Percentiles rank a stretch among this genome's conserved stretches.
phyloP scores from a whole-genome alignment of 2,113 vertebrate genomes.

The Anser cygnoides region DNA sequence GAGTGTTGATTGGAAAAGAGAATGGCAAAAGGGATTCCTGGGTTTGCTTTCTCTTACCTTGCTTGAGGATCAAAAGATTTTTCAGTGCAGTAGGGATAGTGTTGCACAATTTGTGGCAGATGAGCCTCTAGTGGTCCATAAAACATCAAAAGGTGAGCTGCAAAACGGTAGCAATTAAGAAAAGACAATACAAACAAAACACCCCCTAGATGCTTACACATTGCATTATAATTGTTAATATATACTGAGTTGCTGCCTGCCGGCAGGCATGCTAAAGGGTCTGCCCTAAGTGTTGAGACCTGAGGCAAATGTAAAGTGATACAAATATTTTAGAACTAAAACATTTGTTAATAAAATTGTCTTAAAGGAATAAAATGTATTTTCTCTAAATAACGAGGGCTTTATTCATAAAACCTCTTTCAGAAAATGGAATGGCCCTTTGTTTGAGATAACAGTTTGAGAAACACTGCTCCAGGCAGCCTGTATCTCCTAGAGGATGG shows the following conservation, averaged over 20 bases:
- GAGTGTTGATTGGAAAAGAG: not conserved
- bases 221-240: not conserved
- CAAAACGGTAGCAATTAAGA: not conserved
- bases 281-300: not conserved
- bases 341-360: not conserved
- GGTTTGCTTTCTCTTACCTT: not conserved
- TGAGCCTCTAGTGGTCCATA: not conserved
- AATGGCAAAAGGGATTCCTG: not conserved
- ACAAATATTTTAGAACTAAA: not conserved
- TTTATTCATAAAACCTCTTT: not conserved
- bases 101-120: slow-evolving; percentile 8
- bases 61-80: not conserved
- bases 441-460: not conserved
- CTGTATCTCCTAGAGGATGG: not conserved
- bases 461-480: not conserved
- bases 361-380: not conserved
- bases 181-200: not conserved
- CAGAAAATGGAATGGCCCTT: not conserved
- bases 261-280: not conserved
- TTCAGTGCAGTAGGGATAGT: not conserved
- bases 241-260: not conserved
- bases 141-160: slow-evolving; percentile 25
- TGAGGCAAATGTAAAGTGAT: not conserved
- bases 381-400: not conserved
- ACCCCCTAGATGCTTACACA: not conserved